Base-by-base conservation (phyloP, 2,888 invertebrate genomes). In the Amphipyra berbera region DNA sequence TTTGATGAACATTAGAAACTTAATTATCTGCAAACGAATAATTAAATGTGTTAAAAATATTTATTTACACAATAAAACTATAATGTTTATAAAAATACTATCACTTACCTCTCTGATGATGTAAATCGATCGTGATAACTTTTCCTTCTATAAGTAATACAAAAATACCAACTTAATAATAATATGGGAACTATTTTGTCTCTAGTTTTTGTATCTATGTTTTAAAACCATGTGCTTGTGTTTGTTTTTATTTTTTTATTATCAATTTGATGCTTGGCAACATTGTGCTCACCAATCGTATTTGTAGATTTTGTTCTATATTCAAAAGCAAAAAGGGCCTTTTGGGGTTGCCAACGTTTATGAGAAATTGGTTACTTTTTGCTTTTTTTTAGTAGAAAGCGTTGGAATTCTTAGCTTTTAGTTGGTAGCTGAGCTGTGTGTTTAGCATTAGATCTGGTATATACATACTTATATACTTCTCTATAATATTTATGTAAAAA, bases 261-360 rank as follows among this genome's bases (percentile, higher is more conserved):
- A 94, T 95, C 94, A 95, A 94, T 94, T 94, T 91, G 94, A 93
- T 87, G 95, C 94, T 94, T 95, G 95, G 95, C 95, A 95, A 95
- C 95, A 95, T 94, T 95, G 94, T 94, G 94, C 94, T 95, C 94
- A 94, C 92, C 76, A 79, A 55, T 52, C 68, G 79, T 78, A 87
- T 84, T 74, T 84, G 83, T 86, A 88, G 88, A 82, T 75, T 58
- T 78, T 68, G 61, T 77, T 75, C 81, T 75, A 72, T 78, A 78
- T 75, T 72, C 82, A 90, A 92, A 91, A 79, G 92, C 89, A 88
- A 91, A 92, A 91, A 90, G 88, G 83, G 79, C 87, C 87, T 82
- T 79, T 78, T 74, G 75, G 83, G 83, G 76, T 82, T 81, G 65
- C 69, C 66, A 73, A 67, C 59, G 65, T 65, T 27, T 21, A 21